phyloP scores from a whole-genome alignment of 2,797 vertebrate genomes.

The Leuciscus waleckii region DNA sequence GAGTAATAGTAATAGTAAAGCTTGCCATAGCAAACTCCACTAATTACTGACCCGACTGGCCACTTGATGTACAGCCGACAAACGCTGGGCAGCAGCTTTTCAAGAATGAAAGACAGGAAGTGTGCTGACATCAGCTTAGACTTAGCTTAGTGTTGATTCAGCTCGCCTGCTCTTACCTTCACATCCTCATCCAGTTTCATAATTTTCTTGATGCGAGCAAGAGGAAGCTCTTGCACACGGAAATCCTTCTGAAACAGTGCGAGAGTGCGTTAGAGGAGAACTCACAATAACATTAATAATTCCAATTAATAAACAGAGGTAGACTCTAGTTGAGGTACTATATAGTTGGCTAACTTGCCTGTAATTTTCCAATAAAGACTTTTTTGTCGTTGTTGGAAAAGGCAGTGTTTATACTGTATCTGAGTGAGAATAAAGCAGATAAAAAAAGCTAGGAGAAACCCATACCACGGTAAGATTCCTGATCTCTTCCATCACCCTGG shows the following conservation, averaged over 20 bases:
- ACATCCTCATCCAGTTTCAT: slow-evolving; percentile 99
- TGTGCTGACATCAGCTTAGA: slow-evolving; percentile 40
- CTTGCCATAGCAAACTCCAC: not conserved
- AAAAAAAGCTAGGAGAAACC: not conserved
- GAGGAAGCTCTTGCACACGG: slow-evolving; percentile 94
- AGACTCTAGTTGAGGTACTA: not conserved
- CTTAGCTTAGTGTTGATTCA: slow-evolving; percentile 32
- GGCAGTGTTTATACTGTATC: not conserved
- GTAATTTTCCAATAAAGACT: not conserved
- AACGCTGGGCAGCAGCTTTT: slow-evolving; percentile 12
- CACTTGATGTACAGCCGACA: not conserved
- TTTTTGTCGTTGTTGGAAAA: not conserved
- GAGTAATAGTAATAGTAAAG: not conserved
- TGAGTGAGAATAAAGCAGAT: not conserved
- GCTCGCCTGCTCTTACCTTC: slow-evolving; percentile 81
- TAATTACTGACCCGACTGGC: not conserved
- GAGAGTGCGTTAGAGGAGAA: slow-evolving; percentile 46
- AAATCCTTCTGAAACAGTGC: slow-evolving; percentile 93
- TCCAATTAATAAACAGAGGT: not conserved
- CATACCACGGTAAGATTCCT: slow-evolving; percentile 95
- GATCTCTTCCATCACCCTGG: slow-evolving; percentile 98
- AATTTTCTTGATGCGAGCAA: slow-evolving; percentile 99
- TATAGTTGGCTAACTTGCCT: not conserved
- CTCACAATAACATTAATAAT: not conserved
- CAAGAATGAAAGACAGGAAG: slow-evolving; percentile 35